A percentile compares a stretch with the other conserved stretches of the same genome.
phyloP scores from a whole-genome alignment of 2,797 vertebrate genomes.

The Argyrosomus regius region DNA sequence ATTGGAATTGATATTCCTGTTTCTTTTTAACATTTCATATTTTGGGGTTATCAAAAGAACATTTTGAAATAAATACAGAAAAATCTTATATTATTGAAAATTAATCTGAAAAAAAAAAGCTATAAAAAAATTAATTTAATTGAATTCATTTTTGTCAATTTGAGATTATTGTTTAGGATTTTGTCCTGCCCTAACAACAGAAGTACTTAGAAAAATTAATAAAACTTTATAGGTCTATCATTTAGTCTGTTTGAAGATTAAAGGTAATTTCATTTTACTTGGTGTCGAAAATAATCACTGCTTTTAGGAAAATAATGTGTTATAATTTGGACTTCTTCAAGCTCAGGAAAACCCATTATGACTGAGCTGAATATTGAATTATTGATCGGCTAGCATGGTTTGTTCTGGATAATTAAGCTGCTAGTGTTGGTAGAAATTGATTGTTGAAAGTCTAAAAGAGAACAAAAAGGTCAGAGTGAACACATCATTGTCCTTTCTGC shows the following conservation, averaged over 20 bases:
- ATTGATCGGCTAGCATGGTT: constrained; percentile 65
- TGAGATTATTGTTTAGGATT: not conserved
- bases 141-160: not conserved
- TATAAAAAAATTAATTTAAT: not conserved
- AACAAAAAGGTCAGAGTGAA: constrained; percentile 59
- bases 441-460: constrained; percentile 58
- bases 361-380: constrained; percentile 56
- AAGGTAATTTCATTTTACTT: constrained; percentile 4
- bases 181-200: accelerated
- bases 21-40: not conserved
- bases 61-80: not conserved
- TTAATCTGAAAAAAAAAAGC: not conserved
- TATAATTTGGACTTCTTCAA: not conserved
- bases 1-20: not conserved
- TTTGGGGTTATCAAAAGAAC: not conserved
- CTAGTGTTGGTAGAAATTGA: constrained; percentile 54
- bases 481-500: constrained; percentile 17
- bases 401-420: constrained; percentile 70
- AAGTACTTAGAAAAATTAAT: not conserved
- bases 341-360: constrained; percentile 38
- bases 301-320: constrained; percentile 2
- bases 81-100: not conserved
- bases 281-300: not conserved
- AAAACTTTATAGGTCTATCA: not conserved
- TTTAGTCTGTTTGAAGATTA: not conserved